Conservation (phyloP, 2,888 invertebrate genomes). For the Uropetala carovei region DNA sequence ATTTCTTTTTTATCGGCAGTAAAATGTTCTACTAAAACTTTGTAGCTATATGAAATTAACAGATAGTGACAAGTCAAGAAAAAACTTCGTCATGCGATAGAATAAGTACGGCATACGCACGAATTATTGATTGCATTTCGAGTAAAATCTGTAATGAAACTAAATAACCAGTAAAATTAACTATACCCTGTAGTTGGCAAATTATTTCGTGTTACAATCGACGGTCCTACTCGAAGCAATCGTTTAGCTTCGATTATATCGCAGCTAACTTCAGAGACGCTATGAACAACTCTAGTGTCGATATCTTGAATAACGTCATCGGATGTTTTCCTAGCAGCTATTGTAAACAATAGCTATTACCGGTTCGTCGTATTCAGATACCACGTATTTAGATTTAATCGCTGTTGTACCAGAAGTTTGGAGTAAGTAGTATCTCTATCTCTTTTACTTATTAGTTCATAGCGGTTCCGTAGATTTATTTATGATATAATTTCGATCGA, state of each 20-base stretch:
- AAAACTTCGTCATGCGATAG: too few relatives aligned
- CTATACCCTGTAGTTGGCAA: too few relatives aligned
- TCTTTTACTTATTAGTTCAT: neutral
- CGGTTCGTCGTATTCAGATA: neutral
- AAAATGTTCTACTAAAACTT: too few relatives aligned
- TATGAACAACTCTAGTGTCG: neutral
- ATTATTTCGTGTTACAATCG: too few relatives aligned
- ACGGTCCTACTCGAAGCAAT: too few relatives aligned
- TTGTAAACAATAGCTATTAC: slow-evolving; percentile 1
- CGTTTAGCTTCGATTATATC: neutral
- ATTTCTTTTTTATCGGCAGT: too few relatives aligned
- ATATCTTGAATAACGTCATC: neutral
- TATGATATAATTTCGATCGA: neutral
- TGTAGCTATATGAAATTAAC: too few relatives aligned
- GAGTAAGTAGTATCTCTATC: neutral
- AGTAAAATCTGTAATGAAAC: too few relatives aligned
- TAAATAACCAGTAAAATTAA: too few relatives aligned
- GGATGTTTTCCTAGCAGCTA: neutral
- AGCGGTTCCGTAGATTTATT: neutral
- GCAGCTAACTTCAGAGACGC: slow-evolving; percentile 15
- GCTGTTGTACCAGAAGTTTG: neutral
- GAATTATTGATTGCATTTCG: too few relatives aligned
- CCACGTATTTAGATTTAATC: neutral
- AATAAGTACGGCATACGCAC: too few relatives aligned
- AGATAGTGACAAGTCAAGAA: too few relatives aligned